Conservation (phyloP, 2,888 invertebrate genomes). For the Diadegma fenestrale region DNA sequence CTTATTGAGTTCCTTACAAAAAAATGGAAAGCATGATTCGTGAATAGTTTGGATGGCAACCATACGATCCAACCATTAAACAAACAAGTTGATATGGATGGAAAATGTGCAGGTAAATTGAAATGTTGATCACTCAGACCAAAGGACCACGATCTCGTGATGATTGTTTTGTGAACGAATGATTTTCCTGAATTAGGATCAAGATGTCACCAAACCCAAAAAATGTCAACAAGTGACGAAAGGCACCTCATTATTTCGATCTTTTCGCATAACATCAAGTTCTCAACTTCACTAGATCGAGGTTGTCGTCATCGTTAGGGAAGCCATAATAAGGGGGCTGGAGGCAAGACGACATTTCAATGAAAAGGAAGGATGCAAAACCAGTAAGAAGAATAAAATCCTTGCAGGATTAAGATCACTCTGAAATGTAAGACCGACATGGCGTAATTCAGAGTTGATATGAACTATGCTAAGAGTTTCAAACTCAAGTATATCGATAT, state of each 20-base stretch:
- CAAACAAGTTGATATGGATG: no score
- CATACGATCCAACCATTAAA: not conserved
- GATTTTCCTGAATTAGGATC: not conserved
- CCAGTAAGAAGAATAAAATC: slow-evolving; percentile 21
- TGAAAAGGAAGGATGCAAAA: not conserved
- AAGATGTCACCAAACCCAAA: slow-evolving; percentile 33
- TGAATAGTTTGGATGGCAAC: slow-evolving; percentile 4
- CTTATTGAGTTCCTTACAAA: not conserved
- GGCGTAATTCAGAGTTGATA: not conserved
- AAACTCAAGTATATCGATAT: not conserved
- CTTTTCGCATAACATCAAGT: not conserved
- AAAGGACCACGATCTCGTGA: not conserved
- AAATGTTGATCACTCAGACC: no score
- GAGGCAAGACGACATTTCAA: slow-evolving; percentile 25
- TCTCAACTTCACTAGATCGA: slow-evolving; percentile 47
- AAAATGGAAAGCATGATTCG: slow-evolving; percentile 3
- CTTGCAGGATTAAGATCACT: slow-evolving; percentile 25
- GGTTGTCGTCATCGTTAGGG: not conserved
- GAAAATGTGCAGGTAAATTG: no score
- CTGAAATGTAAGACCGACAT: not conserved
- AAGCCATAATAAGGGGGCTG: slow-evolving; percentile 7
- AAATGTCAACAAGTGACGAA: slow-evolving; percentile 24
- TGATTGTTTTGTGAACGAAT: not conserved
- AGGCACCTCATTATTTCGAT: slow-evolving; percentile 1
- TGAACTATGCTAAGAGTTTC: not conserved